Evolutionary conservation across 1,140 invertebrate genomes (phyloP), one percentile per base, ranked within the genome.

Genomic region (Drosophila arizonae): DNA sequence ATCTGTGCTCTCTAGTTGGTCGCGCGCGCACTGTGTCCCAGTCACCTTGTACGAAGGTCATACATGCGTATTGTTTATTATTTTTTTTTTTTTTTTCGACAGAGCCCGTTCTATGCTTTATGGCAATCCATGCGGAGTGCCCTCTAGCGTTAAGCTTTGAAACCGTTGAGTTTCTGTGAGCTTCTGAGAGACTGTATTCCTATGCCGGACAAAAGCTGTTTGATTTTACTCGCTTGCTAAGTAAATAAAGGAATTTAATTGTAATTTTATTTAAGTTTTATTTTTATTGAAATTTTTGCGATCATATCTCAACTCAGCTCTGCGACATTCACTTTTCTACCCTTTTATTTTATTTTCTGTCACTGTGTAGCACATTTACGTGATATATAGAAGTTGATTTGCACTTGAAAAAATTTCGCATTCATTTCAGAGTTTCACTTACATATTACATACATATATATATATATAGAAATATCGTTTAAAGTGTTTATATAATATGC

Each of bases 21-120:
- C 45, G 51, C 39, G 26, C 26, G 64, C 57, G 64, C 72, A 63
- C 30, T 45, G 46, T 86, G 81, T 73, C 84, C 93, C 93, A 93
- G 93, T 94, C 93, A 94, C 93, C 93, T 94, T 94, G 90, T 71
- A 91, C 91, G 92, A 94, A 94, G 93, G 93, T 94, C 93, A 93
- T 92, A 90, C 79, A 85, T 91, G 90, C 90, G 90, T 91, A 91
- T 84, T 82, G 80, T 85, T 81, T 80, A 72, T 61, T 71, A 65
- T 30, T 30, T 4, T 33, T 76, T 74, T 30, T 4, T 33, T 76
- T 74, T 74, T 69, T 70, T 75, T 41, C 72, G 63, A 56, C 41
- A 61, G 73, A 51, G 60, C 36, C 36, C 24, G 60, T 55, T 56
- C 36, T 70, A 69, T 69, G 72, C 61, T 66, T 75, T 71, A 54